phyloP scores from a whole-genome alignment of 1,140 invertebrate species.

The Halesus radiatus region DNA sequence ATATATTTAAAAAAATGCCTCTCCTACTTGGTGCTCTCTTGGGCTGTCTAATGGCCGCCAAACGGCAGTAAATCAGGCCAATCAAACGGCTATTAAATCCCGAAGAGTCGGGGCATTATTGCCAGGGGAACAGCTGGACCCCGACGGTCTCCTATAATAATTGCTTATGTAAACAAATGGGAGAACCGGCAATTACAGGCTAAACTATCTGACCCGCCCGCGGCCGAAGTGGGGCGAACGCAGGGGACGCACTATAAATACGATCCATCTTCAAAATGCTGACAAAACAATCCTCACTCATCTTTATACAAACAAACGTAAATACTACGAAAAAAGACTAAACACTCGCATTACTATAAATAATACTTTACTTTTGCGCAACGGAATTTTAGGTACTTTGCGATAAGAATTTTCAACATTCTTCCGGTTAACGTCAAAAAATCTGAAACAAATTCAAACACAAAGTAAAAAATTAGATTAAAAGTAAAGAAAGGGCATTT shows the following conservation, averaged over 20 bases:
- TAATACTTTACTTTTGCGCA: too few species aligned
- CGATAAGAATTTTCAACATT: too few species aligned
- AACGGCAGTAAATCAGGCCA: conserved; percentile 53
- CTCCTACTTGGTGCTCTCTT: conserved; percentile 8
- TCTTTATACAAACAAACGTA: too few species aligned
- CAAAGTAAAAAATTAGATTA: too few species aligned
- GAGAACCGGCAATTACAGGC: conserved; percentile 55
- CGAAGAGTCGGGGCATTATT: not conserved
- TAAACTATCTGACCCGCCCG: conserved; percentile 44
- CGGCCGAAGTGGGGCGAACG: not conserved
- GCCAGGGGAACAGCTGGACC: conserved; percentile 40
- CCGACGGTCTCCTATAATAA: conserved; percentile 39
- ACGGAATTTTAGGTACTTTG: too few species aligned
- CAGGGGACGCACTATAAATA: conserved; percentile 11
- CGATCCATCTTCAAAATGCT: too few species aligned
- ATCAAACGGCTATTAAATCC: conserved; percentile 54
- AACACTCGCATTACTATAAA: too few species aligned
- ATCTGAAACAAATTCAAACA: too few species aligned
- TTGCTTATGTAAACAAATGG: conserved; percentile 58
- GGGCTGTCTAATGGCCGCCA: conserved; percentile 39
- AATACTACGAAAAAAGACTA: too few species aligned
- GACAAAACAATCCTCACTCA: too few species aligned
- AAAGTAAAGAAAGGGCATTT: too few species aligned
- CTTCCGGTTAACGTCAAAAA: too few species aligned
- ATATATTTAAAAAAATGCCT: not conserved